phyloP scores from a whole-genome alignment of 2,888 invertebrate genomes.

The Chrysolina americana region DNA sequence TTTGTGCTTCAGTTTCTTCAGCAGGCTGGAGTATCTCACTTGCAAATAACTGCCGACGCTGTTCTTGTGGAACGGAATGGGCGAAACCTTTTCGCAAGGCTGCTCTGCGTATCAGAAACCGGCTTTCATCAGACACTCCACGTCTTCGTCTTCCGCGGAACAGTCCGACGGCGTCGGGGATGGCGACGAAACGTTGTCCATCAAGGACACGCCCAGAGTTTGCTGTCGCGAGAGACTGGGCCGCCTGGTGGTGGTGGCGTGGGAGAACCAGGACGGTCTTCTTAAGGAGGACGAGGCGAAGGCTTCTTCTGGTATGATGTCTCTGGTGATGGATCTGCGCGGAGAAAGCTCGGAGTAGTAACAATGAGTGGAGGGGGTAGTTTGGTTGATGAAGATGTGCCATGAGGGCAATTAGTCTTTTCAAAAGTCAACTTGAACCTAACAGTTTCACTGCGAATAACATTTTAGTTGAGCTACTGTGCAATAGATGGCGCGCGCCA shows the following conservation, averaged over 20 bases:
- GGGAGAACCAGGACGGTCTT: slow-evolving; percentile 66
- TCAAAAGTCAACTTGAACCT: too few relatives aligned
- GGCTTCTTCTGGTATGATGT: slow-evolving; percentile 81
- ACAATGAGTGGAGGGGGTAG: neutral
- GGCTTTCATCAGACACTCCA: slow-evolving; percentile 66
- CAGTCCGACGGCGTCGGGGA: slow-evolving; percentile 71
- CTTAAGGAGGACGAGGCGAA: slow-evolving; percentile 58
- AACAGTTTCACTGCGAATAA: too few relatives aligned
- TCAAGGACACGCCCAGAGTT: slow-evolving; percentile 75
- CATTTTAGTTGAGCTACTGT: too few relatives aligned
- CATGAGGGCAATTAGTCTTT: neutral
- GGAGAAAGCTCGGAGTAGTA: slow-evolving; percentile 18
- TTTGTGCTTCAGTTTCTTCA: slow-evolving; percentile 32
- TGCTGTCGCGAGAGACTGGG: slow-evolving; percentile 76
- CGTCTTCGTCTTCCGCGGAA: slow-evolving; percentile 69
- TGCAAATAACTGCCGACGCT: slow-evolving; percentile 35
- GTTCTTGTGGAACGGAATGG: slow-evolving; percentile 19
- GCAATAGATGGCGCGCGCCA: too few relatives aligned
- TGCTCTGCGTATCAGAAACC: slow-evolving; percentile 57
- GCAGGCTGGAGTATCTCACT: slow-evolving; percentile 32
- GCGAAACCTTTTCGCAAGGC: neutral
- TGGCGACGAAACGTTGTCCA: slow-evolving; percentile 73
- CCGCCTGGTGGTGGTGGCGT: slow-evolving; percentile 71
- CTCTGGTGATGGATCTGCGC: slow-evolving; percentile 74
- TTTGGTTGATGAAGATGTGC: slow-evolving; percentile 7